These are phyloP conservation scores for Belgica antarctica DNA, from an alignment of 2,888 invertebrate species.

Conservation along the genomic window DNA sequence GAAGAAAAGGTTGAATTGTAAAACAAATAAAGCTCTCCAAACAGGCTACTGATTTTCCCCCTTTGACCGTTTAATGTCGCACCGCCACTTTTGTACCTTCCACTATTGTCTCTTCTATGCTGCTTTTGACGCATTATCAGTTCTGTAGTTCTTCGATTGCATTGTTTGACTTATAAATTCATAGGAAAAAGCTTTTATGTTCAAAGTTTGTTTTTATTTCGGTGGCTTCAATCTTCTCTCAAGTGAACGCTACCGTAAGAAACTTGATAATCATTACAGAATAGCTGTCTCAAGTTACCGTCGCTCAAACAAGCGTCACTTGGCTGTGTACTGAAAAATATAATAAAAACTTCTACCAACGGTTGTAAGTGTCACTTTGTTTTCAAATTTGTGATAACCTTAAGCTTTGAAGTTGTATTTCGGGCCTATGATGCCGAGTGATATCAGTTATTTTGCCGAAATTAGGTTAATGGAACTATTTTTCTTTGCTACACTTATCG, in stretches of 20 bases:
- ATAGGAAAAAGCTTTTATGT: slow-evolving; percentile 20
- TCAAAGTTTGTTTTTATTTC: background rate
- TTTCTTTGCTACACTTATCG: background rate
- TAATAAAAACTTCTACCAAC: too few species aligned
- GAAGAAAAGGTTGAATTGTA: slow-evolving; percentile 39
- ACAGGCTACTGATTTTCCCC: slow-evolving; percentile 36
- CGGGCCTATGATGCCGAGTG: background rate
- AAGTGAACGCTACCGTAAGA: background rate
- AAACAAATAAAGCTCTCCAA: slow-evolving; percentile 33
- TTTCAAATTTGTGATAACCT: background rate
- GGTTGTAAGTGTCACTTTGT: too few species aligned
- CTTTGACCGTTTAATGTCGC: slow-evolving; percentile 41
- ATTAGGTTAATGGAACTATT: background rate
- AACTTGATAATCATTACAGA: background rate
- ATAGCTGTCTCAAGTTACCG: background rate
- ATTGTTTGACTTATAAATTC: slow-evolving; percentile 38
- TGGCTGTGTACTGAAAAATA: too few species aligned
- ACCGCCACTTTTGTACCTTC: slow-evolving; percentile 35
- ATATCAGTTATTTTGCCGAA: background rate
- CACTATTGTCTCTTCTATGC: slow-evolving; percentile 19
- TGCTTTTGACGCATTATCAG: slow-evolving; percentile 41
- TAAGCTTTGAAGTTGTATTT: background rate
- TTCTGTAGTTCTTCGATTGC: slow-evolving; percentile 15
- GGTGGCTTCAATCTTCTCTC: slow-evolving; percentile 2
- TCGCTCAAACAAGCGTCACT: background rate